Base-by-base conservation (phyloP, 2,797 vertebrate genomes). In the Notoglanidium macrostoma region DNA sequence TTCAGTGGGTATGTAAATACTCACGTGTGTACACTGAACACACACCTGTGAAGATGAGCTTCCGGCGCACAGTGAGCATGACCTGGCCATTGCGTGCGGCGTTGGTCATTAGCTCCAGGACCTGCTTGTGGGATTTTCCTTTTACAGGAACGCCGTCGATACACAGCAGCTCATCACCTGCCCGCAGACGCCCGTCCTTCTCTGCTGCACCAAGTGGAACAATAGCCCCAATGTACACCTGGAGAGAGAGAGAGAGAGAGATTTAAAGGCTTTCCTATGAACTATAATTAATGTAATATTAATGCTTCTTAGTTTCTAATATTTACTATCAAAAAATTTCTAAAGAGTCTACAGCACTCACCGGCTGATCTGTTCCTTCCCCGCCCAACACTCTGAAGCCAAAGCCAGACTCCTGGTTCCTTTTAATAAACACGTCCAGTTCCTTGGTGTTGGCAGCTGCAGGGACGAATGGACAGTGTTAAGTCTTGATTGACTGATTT, bases 161-260 rank as follows among this genome's bases (percentile, higher is more conserved):
- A 76, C 98, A 98, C 88, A 99, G 95, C 84, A 99, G 96, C 90
- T 99, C 98, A 3, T 99, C 98, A 0, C 98, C 98, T 0, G 98
- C 98, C 5, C 98, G 96, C 49, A 99, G 95, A 29, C 98, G 95
- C 0, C 98, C 98, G 0, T 99, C 98, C 87, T 97, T 98, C 91
- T 99, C 98, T 0, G 98, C 98, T 0, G 98, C 98, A 0, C 98
- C 98, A 87, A 99, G 91, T 0, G 98, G 98, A 86, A 99, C 98
- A 46, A 99, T 99, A 90, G 98, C 98, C 0, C 98, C 98, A 0
- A 99, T 99, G 89, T 99, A 98, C 65, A 99, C 98, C 98, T 99
- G 94, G 0, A 92, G 93, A 49, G 8, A 61, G 15, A 35, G 59
- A 59, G 51, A 78, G 23, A 84, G 46, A n/a, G 49, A 29, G 51